phyloP scores from a whole-genome alignment of 2,888 invertebrate species.

The Chrysotoxum bicinctum region DNA sequence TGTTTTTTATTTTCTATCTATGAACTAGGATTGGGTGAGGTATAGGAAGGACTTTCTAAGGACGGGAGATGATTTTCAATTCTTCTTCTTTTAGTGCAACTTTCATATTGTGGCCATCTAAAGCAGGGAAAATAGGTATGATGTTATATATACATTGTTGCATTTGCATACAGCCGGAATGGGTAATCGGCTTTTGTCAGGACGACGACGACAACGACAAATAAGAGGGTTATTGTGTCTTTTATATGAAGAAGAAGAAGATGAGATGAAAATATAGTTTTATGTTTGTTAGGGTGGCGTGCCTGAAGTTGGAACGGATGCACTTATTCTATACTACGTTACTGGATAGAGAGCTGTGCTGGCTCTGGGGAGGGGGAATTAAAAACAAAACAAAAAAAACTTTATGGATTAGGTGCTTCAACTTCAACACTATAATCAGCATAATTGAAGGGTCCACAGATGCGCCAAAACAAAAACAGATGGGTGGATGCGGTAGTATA shows the following conservation, averaged over 20 bases:
- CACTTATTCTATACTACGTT: slow-evolving; percentile 56
- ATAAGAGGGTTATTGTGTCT: slow-evolving; percentile 64
- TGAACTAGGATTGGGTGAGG: slow-evolving; percentile 10
- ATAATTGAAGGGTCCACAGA: slow-evolving; percentile 52
- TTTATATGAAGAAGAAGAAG: slow-evolving; percentile 43
- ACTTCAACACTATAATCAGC: slow-evolving; percentile 68
- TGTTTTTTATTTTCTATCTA: slow-evolving; percentile 21
- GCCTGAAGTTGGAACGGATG: slow-evolving; percentile 54
- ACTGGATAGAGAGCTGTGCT: slow-evolving; percentile 20
- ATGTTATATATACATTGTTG: slow-evolving; percentile 26
- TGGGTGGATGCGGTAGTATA: slow-evolving; percentile 27
- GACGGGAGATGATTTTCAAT: slow-evolving; percentile 57
- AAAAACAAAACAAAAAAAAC: slow-evolving; percentile 2
- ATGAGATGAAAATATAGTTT: slow-evolving; percentile 57
- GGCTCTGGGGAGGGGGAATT: slow-evolving; percentile 11
- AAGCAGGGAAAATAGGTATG: slow-evolving; percentile 43
- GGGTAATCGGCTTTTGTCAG: slow-evolving; percentile 70
- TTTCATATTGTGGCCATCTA: slow-evolving; percentile 51
- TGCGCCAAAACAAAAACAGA: slow-evolving; percentile 40
- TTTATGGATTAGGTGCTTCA: slow-evolving; percentile 60
- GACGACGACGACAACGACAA: slow-evolving; percentile 46
- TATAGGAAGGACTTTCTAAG: neutral
- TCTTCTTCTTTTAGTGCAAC: slow-evolving; percentile 61
- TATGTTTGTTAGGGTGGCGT: slow-evolving; percentile 25
- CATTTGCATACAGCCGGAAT: slow-evolving; percentile 62